phyloP scores from a whole-genome alignment of 2,888 invertebrate genomes.

The Pseudanteris insignis region DNA sequence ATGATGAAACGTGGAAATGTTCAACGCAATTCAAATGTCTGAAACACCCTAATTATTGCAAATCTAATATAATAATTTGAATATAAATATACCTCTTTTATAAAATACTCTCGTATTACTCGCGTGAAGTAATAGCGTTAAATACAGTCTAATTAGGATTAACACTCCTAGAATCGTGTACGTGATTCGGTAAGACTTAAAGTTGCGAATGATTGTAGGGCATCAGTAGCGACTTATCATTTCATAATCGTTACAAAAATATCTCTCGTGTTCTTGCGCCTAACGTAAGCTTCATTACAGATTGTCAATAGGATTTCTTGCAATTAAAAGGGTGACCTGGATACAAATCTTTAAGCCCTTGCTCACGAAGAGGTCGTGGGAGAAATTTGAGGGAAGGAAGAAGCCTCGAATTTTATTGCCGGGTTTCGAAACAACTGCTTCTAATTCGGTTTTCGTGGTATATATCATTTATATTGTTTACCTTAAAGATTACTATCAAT shows the following conservation, averaged over 20 bases:
- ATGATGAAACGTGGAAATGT: background rate
- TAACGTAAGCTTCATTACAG: constrained; percentile 42
- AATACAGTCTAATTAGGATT: constrained; percentile 29
- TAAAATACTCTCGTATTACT: constrained; percentile 21
- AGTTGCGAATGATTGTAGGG: constrained; percentile 37
- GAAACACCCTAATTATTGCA: background rate
- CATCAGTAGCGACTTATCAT: constrained; percentile 16
- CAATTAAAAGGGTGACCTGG: constrained; percentile 33
- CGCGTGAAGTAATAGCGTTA: constrained; percentile 14
- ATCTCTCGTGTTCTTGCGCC: constrained; percentile 27
- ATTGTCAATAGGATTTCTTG: constrained; percentile 39
- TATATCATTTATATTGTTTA: too few relatives aligned
- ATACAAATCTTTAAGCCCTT: constrained; percentile 20
- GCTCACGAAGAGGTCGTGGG: constrained; percentile 25
- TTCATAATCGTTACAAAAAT: constrained; percentile 40
- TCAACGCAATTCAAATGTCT: constrained; percentile 5
- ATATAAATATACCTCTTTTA: constrained; percentile 24
- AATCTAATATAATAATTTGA: constrained; percentile 17
- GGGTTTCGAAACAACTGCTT: too few relatives aligned
- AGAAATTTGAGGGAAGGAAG: constrained; percentile 15
- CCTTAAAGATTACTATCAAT: too few relatives aligned
- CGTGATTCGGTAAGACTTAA: constrained; percentile 18
- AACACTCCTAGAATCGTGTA: constrained; percentile 20
- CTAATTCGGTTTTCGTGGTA: too few relatives aligned
- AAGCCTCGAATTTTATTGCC: background rate